Evolutionary conservation across 2,113 vertebrate genomes (phyloP).

Genomic region (Harpagus bidentatus): DNA sequence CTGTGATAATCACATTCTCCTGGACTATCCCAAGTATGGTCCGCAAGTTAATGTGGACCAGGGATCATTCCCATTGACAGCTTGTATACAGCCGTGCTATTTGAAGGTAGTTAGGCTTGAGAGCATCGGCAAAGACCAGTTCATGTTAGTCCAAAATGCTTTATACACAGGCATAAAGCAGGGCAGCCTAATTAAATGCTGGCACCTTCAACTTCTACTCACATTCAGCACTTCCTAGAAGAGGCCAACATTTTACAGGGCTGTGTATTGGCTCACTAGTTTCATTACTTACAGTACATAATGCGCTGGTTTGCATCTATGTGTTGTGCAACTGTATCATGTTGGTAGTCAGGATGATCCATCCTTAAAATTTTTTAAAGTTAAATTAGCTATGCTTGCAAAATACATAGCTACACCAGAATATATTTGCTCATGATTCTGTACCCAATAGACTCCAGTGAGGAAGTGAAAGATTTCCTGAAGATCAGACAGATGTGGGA

Average conservation of each 20-base stretch:
- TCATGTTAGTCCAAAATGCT: background rate
- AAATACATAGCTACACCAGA: background rate
- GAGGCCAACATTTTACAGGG: background rate
- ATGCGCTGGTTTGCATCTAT: background rate
- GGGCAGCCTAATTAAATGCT: background rate
- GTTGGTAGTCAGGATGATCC: background rate
- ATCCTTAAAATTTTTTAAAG: background rate
- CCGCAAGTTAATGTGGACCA: background rate
- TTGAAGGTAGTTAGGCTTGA: background rate
- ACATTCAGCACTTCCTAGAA: background rate
- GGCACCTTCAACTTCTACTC: background rate
- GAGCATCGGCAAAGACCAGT: background rate
- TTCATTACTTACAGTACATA: background rate
- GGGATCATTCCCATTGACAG: background rate
- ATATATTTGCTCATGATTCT: background rate
- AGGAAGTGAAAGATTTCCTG: background rate
- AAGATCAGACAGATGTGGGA: background rate
- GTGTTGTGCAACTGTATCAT: background rate
- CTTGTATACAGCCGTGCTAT: background rate
- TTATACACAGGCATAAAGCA: background rate
- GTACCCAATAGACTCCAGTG: background rate
- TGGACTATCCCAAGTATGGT: background rate
- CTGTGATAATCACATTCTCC: accelerated
- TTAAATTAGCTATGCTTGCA: background rate
- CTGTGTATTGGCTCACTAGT: background rate